Evolutionary conservation across 2,113 vertebrate genomes (phyloP).

Genomic region (Aepyceros melampus): DNA sequence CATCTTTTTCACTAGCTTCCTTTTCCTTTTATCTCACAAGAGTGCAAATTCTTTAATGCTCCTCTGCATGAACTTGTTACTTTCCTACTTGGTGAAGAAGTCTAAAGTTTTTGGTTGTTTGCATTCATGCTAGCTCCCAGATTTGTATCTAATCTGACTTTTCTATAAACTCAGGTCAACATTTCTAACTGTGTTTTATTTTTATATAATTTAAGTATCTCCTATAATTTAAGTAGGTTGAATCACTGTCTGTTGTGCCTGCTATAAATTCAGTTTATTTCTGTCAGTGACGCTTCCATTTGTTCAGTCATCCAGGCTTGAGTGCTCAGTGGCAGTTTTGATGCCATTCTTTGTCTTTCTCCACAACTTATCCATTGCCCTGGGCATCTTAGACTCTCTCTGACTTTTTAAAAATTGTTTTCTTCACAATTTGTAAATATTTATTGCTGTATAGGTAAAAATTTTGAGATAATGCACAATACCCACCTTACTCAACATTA

Average conservation of each 20-base stretch:
- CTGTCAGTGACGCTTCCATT: neutral
- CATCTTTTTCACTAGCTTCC: neutral
- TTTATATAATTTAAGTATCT: neutral
- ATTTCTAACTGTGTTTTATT: neutral
- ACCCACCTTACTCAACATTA: neutral
- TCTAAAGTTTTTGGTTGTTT: neutral
- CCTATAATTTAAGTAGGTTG: neutral
- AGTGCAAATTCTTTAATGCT: neutral
- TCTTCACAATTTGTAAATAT: neutral
- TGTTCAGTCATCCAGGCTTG: neutral
- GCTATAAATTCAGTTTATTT: neutral
- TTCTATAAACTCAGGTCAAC: neutral
- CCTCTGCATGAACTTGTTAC: neutral
- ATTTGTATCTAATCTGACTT: neutral
- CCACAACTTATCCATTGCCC: neutral
- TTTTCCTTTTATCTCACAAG: neutral
- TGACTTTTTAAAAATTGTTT: neutral
- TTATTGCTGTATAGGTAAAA: neutral
- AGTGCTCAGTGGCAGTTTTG: neutral
- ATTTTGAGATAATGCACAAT: neutral
- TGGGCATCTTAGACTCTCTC: neutral
- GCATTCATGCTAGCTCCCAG: neutral
- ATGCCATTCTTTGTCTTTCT: neutral
- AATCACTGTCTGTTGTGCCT: neutral
- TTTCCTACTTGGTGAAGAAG: neutral